Conservation (phyloP, 2,797 vertebrate genomes). For the Peromyscus attwateri region DNA sequence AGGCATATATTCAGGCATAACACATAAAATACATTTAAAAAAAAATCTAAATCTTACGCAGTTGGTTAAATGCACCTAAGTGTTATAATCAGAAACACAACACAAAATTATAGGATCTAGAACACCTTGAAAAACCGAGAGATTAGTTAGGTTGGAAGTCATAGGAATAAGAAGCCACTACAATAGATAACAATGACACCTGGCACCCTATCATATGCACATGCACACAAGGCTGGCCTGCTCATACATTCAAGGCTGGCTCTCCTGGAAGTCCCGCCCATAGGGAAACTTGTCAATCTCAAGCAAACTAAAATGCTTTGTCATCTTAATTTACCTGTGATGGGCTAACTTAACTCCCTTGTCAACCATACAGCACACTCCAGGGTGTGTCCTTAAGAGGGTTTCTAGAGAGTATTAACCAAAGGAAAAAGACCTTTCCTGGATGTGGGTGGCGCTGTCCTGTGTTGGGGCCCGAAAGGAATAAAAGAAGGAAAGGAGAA, state of each 20-base stretch:
- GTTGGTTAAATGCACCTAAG: slow-evolving; percentile 12
- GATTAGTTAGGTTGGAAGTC: background rate
- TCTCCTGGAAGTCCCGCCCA: background rate
- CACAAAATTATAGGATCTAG: background rate
- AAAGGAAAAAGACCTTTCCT: background rate
- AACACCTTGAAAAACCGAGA: background rate
- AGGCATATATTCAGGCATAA: background rate
- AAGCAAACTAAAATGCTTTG: background rate
- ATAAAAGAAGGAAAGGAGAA: background rate
- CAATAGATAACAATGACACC: background rate
- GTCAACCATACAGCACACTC: background rate
- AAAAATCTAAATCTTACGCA: background rate
- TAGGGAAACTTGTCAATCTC: background rate
- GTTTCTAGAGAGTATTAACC: background rate
- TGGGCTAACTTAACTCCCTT: background rate
- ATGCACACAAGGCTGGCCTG: background rate
- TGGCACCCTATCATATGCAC: background rate
- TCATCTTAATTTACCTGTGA: background rate
- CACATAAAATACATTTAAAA: background rate
- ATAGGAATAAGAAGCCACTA: background rate
- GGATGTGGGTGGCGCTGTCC: background rate
- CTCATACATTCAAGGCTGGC: background rate
- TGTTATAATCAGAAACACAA: background rate
- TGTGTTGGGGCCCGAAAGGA: background rate
- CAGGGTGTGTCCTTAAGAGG: background rate